A percentile compares a stretch with the other conserved stretches of the same genome.
These are phyloP conservation scores for Petaurus breviceps DNA, from an alignment of 2,113 vertebrate genomes.

Conservation along the genomic window DNA sequence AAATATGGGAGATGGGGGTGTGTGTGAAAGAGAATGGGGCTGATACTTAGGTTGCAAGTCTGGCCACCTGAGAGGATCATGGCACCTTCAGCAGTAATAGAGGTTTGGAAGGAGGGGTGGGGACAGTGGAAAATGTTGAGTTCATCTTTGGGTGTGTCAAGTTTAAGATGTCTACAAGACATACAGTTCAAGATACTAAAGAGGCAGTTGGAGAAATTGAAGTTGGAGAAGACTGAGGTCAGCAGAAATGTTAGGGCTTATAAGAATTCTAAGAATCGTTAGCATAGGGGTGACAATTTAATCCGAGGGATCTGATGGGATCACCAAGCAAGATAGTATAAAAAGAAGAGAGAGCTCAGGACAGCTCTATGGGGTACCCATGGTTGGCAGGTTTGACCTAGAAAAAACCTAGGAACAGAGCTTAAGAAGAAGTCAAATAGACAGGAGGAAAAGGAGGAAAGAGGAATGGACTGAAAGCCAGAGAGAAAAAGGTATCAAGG, in stretches of 20 bases:
- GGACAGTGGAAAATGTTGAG: neutral
- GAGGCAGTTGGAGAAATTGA: neutral
- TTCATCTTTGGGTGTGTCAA: neutral
- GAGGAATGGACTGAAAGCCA: neutral
- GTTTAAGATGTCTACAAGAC: neutral
- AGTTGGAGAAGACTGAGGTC: neutral
- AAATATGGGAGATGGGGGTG: too few species aligned
- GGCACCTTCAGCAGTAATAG: neutral
- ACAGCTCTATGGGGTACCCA: neutral
- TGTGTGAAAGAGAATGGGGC: too few species aligned
- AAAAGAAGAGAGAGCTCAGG: neutral
- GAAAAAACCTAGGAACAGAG: neutral
- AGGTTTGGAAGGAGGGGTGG: neutral
- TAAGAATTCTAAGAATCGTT: neutral
- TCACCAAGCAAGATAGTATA: neutral
- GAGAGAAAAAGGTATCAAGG: neutral
- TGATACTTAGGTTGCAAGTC: too few species aligned
- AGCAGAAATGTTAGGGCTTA: neutral
- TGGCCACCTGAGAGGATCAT: neutral
- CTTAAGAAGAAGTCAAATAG: neutral
- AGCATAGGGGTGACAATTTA: neutral
- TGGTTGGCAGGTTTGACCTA: neutral
- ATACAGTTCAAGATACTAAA: neutral
- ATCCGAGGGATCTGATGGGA: neutral
- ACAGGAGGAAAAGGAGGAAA: neutral